Conservation (phyloP, 2,113 vertebrate species). For the Aspiorhynchus laticeps region DNA sequence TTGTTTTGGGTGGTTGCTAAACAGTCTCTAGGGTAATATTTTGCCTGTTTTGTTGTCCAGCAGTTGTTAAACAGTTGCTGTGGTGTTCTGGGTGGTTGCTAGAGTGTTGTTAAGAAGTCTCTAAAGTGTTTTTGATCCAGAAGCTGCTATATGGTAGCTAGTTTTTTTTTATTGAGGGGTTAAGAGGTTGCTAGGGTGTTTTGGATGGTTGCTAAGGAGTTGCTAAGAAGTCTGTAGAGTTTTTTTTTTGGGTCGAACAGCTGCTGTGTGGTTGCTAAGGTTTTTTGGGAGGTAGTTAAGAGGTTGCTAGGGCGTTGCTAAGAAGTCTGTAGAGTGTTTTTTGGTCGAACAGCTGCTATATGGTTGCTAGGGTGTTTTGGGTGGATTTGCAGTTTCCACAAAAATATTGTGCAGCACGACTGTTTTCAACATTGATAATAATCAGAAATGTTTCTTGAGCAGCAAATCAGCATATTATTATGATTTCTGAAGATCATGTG, state of each 20-base stretch:
- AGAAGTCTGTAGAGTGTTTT: too few species aligned
- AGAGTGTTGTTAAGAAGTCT: not conserved
- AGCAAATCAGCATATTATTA: too few species aligned
- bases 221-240: not conserved
- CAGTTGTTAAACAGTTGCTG: not conserved
- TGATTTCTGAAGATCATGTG: too few species aligned
- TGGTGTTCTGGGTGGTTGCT: not conserved
- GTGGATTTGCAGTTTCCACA: too few species aligned
- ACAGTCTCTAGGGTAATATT: not conserved
- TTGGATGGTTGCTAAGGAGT: not conserved
- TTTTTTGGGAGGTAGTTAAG: not conserved
- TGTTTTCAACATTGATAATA: too few species aligned
- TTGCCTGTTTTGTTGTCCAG: not conserved
- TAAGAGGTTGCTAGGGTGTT: not conserved
- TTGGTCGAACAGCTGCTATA: too few species aligned
- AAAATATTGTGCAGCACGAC: too few species aligned
- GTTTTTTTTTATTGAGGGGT: not conserved
- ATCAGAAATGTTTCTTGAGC: too few species aligned
- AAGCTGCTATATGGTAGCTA: not conserved
- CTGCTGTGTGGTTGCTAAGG: not conserved
- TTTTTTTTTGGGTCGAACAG: not conserved
- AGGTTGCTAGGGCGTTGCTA: not conserved
- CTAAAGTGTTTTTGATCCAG: not conserved
- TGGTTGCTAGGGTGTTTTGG: too few species aligned
- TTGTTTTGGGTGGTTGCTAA: not conserved